These are phyloP conservation scores for Nematostella vectensis DNA, from an alignment of 92 coral and sea anemone species.

Conservation along the genomic window DNA sequence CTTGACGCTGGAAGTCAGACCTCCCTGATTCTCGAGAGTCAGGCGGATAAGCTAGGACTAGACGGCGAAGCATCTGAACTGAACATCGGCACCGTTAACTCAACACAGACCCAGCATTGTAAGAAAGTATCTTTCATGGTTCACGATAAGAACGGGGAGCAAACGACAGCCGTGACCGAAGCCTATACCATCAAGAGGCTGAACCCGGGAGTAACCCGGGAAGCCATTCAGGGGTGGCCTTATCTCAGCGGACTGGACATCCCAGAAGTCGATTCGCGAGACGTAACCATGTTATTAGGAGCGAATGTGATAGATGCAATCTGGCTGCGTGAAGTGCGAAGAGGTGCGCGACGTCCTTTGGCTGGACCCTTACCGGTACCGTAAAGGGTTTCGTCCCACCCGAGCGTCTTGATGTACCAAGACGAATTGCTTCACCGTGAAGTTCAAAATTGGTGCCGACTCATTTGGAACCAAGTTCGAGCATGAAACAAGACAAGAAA, in stretches of 20 bases:
- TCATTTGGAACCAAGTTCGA: slow-evolving; percentile 31
- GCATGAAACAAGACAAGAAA: slow-evolving; percentile 15
- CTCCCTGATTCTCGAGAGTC: slow-evolving; percentile 19
- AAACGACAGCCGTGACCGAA: too few species aligned
- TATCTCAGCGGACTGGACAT: slow-evolving; percentile 10
- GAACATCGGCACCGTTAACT: slow-evolving; percentile 32
- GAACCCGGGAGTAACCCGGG: slow-evolving; percentile 21
- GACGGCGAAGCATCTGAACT: slow-evolving; percentile 18
- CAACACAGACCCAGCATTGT: slow-evolving; percentile 21
- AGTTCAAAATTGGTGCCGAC: slow-evolving; percentile 44
- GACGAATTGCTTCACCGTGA: slow-evolving; percentile 35
- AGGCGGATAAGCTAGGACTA: slow-evolving; percentile 32
- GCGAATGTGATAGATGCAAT: slow-evolving; percentile 31
- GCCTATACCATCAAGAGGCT: too few species aligned
- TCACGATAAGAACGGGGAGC: background rate
- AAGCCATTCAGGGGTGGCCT: slow-evolving; percentile 16
- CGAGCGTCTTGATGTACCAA: slow-evolving; percentile 10
- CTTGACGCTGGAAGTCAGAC: slow-evolving; percentile 45
- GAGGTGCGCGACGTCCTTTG: too few species aligned
- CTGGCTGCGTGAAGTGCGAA: slow-evolving; percentile 25
- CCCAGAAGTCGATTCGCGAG: slow-evolving; percentile 20
- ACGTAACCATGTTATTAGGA: slow-evolving; percentile 27
- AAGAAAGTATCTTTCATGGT: slow-evolving; percentile 17
- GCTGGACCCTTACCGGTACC: slow-evolving; percentile 43
- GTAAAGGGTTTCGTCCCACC: slow-evolving; percentile 17